phyloP scores from a whole-genome alignment of 2,113 vertebrate species.

The Silurus asotus region DNA sequence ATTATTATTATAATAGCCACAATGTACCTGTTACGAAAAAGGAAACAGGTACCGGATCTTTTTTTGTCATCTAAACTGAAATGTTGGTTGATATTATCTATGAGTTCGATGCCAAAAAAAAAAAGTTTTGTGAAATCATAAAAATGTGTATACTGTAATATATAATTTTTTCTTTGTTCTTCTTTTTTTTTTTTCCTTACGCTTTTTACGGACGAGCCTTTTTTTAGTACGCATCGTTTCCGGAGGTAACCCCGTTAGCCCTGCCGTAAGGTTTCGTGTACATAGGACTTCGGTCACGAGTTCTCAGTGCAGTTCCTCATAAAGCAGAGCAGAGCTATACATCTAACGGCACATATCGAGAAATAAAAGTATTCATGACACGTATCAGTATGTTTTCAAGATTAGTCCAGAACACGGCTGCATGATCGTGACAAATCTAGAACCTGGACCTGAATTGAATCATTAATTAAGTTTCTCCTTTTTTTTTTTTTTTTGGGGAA shows the following conservation, averaged over 20 bases:
- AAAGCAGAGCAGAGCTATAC: neutral
- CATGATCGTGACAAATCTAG: constrained; percentile 39
- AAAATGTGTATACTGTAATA: constrained; percentile 71
- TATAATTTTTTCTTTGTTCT: constrained; percentile 58
- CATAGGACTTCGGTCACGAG: constrained; percentile 46
- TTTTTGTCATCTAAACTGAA: constrained; percentile 66
- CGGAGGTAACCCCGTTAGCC: constrained; percentile 56
- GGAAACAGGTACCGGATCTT: constrained; percentile 60
- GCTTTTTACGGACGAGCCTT: constrained; percentile 65
- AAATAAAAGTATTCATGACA: constrained; percentile 36
- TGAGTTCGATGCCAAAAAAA: constrained; percentile 78
- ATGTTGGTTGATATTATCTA: constrained; percentile 69
- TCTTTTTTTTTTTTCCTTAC: constrained; percentile 36
- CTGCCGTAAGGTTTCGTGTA: constrained; percentile 64
- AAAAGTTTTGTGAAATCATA: constrained; percentile 63
- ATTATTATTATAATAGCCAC: constrained; percentile 52
- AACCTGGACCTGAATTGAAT: constrained; percentile 29
- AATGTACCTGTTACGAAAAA: constrained; percentile 60
- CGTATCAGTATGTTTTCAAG: constrained; percentile 34
- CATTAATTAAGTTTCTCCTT: neutral
- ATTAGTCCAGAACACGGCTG: constrained; percentile 23
- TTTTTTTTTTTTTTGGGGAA: constrained; percentile 11
- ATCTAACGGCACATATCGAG: constrained; percentile 28
- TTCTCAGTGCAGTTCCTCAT: neutral
- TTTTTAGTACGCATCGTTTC: constrained; percentile 62